These are phyloP conservation scores for Orthonyx spaldingii DNA, from an alignment of 2,113 vertebrate species.

Conservation along the genomic window DNA sequence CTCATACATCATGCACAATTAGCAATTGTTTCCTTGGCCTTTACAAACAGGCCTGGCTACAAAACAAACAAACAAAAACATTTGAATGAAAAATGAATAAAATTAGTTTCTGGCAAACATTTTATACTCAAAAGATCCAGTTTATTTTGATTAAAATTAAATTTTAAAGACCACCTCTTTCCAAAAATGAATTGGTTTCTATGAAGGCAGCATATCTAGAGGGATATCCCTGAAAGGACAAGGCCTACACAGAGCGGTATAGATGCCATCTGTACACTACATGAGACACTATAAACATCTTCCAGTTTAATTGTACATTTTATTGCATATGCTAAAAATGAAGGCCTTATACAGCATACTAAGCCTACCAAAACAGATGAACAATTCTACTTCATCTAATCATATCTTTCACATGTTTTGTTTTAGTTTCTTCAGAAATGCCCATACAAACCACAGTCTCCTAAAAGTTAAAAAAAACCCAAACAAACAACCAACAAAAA, in stretches of 20 bases:
- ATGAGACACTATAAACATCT: not conserved
- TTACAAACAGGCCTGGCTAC: conserved; percentile 22
- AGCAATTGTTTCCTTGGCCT: conserved; percentile 36
- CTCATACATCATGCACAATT: not conserved
- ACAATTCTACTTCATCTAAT: not conserved
- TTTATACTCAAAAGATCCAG: conserved; percentile 8
- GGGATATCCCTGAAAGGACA: conserved; percentile 20
- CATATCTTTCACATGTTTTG: not conserved
- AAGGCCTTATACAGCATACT: not conserved
- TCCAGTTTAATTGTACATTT: not conserved
- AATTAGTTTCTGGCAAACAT: conserved; percentile 29
- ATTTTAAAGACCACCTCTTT: conserved; percentile 52
- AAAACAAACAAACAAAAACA: not conserved
- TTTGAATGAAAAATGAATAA: not conserved
- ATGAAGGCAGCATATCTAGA: conserved; percentile 6
- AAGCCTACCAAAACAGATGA: not conserved
- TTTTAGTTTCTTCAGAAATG: not conserved
- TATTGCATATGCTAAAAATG: not conserved
- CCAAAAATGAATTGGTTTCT: conserved; percentile 19
- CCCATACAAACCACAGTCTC: accelerated
- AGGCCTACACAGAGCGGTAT: not conserved
- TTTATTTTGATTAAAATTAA: conserved; percentile 64
- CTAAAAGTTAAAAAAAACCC: not conserved
- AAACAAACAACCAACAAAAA: not conserved
- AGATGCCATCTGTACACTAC: conserved; percentile 44